Evolutionary conservation across 2,888 invertebrate genomes (phyloP).

Genomic region (Pseudanteris insignis): DNA sequence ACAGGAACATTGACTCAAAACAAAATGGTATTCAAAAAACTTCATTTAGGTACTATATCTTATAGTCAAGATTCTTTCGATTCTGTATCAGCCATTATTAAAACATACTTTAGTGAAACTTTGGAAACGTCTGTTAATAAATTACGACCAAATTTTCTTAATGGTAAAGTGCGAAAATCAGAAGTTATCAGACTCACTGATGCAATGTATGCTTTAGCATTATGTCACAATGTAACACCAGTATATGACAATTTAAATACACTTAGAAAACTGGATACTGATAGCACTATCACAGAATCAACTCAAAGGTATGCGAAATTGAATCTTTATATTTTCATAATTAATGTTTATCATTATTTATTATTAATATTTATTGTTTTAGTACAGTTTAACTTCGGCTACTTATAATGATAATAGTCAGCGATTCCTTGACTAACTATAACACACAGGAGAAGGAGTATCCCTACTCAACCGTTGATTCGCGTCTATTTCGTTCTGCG

Average conservation of each 20-base stretch:
- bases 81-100: conserved; percentile 70
- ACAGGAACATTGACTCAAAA: conserved; percentile 99
- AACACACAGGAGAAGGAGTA: too few relatives aligned
- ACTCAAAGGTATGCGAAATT: conserved; percentile 60
- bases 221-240: conserved; percentile 99
- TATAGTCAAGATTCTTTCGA: conserved; percentile 88
- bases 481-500: background rate
- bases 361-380: too few relatives aligned
- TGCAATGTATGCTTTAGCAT: conserved; percentile 90
- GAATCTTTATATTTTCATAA: too few relatives aligned
- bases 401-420: too few relatives aligned
- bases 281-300: conserved; percentile 60
- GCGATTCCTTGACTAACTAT: too few relatives aligned
- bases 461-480: too few relatives aligned
- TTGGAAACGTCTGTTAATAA: conserved; percentile 54
- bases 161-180: conserved; percentile 72
- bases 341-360: too few relatives aligned
- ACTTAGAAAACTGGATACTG: conserved; percentile 55
- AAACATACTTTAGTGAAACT: conserved; percentile 52
- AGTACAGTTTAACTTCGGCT: too few relatives aligned
- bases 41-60: conserved; percentile 93
- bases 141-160: conserved; percentile 41
- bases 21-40: conserved; percentile 96
- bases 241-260: conserved; percentile 79
- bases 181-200: conserved; percentile 83